Conservation (phyloP, 2,113 vertebrate genomes). For the Sander vitreus region DNA sequence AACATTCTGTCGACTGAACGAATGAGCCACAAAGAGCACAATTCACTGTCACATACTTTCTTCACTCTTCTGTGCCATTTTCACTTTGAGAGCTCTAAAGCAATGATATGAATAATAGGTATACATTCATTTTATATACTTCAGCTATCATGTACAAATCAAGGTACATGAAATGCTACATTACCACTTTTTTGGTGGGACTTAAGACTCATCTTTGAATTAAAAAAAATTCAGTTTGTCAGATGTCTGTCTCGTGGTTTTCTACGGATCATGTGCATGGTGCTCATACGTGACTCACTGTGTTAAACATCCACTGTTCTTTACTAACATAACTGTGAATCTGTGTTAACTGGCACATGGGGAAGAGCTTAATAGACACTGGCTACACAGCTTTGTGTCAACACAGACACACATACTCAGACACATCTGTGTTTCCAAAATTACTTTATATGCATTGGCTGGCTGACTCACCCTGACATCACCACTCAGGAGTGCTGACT, state of each 20-base stretch:
- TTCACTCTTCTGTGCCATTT: neutral
- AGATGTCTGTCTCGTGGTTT: neutral
- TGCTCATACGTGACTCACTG: conserved; percentile 21
- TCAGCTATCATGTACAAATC: neutral
- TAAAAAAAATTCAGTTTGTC: too few species aligned
- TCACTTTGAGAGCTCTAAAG: neutral
- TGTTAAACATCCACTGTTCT: conserved; percentile 23
- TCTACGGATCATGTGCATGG: neutral
- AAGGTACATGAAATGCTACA: neutral
- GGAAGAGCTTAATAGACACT: neutral
- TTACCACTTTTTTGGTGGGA: neutral
- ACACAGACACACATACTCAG: conserved; percentile 13
- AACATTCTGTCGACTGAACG: neutral
- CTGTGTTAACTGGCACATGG: conserved; percentile 5
- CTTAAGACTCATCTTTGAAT: neutral
- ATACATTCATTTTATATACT: neutral
- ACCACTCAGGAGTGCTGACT: conserved; percentile 45
- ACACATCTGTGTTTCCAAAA: conserved; percentile 18
- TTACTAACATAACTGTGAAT: conserved; percentile 46
- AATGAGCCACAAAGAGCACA: neutral
- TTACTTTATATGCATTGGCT: conserved; percentile 24
- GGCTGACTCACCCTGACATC: conserved; percentile 68
- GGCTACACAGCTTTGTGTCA: conserved; percentile 19
- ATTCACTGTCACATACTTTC: neutral
- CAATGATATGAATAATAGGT: neutral